Percentiles rank a stretch among this genome's conserved stretches.
Evolutionary conservation across 2,888 invertebrate genomes (phyloP).

Genomic region (Dryocosmus kuriphilus): DNA sequence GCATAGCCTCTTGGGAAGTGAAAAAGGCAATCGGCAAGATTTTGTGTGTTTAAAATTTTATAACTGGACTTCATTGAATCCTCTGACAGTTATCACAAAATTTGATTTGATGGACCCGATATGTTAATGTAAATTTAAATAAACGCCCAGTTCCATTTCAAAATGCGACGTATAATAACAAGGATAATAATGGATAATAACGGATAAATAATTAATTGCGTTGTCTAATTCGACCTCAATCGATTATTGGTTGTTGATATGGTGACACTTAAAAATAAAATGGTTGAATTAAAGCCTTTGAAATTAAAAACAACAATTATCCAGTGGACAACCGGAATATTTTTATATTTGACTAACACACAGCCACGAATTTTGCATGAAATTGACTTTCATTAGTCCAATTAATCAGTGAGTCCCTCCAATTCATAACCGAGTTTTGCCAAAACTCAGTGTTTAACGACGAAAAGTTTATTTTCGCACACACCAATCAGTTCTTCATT

Average conservation of each 20-base stretch:
- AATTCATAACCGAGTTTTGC: background rate
- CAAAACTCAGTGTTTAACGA: background rate
- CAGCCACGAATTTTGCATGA: background rate
- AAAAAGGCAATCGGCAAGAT: conserved; percentile 7
- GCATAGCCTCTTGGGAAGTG: background rate
- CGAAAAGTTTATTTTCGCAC: background rate
- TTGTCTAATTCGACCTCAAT: background rate
- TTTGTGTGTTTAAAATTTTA: background rate
- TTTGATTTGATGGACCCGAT: background rate
- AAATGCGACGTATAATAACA: background rate
- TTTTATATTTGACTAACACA: background rate
- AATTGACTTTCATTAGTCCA: background rate
- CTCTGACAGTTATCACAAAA: background rate
- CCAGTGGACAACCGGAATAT: background rate
- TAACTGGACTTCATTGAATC: conserved; percentile 7
- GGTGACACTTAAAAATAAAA: background rate
- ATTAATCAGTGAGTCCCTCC: too few species aligned
- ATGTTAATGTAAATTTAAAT: background rate
- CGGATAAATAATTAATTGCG: background rate
- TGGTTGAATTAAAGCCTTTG: background rate
- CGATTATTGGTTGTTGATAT: background rate
- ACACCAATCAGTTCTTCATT: conserved; percentile 4
- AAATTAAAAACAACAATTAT: background rate
- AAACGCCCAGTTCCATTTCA: background rate
- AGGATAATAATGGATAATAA: background rate